phyloP scores from a whole-genome alignment of 2,113 vertebrate genomes.

The Ranitomeya imitator region DNA sequence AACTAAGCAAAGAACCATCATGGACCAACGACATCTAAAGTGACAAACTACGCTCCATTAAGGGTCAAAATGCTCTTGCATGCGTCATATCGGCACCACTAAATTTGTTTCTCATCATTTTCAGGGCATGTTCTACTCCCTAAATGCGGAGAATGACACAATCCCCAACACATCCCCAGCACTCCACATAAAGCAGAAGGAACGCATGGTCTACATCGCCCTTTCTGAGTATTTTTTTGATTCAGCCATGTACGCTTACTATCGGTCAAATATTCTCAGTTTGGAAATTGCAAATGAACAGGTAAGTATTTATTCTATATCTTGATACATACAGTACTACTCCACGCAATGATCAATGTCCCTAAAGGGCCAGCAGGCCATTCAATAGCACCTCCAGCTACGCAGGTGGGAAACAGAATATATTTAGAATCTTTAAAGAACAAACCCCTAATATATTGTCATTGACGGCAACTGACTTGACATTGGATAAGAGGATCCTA shows the following conservation, averaged over 20 bases:
- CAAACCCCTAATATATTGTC: background rate
- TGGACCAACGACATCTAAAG: background rate
- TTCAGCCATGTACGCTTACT: conserved; percentile 87
- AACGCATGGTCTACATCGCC: conserved; percentile 90
- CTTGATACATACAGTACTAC: no score
- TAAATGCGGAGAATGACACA: conserved; percentile 67
- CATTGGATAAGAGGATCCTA: background rate
- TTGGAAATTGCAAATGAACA: conserved; percentile 79
- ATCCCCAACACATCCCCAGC: conserved; percentile 78
- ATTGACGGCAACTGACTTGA: background rate
- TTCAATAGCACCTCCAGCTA: background rate
- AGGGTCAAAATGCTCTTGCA: background rate
- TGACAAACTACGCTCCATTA: background rate
- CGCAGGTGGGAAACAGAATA: no score
- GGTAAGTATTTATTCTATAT: conserved; percentile 65
- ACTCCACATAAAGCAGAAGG: conserved; percentile 79
- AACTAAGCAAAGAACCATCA: background rate
- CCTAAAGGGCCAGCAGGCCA: background rate
- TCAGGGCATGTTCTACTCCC: conserved; percentile 90
- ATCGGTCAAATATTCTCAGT: conserved; percentile 77
- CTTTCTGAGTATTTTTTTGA: conserved; percentile 95
- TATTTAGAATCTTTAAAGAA: background rate
- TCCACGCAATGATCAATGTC: background rate
- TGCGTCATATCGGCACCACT: background rate
- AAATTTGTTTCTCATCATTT: background rate